phyloP scores from a whole-genome alignment of 2,888 invertebrate species.

The Glyphotaelius pellucidus region DNA sequence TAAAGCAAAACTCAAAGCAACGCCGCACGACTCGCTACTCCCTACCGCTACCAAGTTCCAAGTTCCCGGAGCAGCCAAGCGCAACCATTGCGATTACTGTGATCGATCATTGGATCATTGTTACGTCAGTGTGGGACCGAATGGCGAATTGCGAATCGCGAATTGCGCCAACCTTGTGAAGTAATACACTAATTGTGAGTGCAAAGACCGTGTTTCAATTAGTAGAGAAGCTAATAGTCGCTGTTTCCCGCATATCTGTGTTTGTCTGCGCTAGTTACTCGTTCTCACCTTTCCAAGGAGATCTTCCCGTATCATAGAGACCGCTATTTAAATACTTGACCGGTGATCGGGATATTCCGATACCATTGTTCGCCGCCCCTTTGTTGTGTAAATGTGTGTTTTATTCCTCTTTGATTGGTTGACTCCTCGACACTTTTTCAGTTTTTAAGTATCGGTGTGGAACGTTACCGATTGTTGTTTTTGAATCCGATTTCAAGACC shows the following conservation, averaged over 20 bases:
- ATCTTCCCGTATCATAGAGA: neutral
- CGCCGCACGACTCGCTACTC: neutral
- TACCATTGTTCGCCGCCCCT: conserved; percentile 68
- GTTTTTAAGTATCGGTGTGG: neutral
- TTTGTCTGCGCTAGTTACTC: conserved; percentile 35
- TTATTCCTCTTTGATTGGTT: conserved; percentile 17
- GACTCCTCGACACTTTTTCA: conserved; percentile 10
- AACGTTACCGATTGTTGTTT: neutral
- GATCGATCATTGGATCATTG: conserved; percentile 27
- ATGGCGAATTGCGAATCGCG: conserved; percentile 31
- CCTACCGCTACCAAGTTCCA: neutral
- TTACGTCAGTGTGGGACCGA: conserved; percentile 38
- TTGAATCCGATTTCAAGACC: neutral
- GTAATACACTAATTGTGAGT: conserved; percentile 43
- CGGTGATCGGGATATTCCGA: conserved; percentile 62
- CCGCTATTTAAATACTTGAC: neutral
- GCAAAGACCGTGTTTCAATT: conserved; percentile 40
- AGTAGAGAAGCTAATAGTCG: conserved; percentile 3
- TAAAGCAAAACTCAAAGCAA: neutral
- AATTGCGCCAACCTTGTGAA: conserved; percentile 47
- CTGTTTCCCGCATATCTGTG: conserved; percentile 20
- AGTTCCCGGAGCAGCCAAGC: conserved; percentile 26
- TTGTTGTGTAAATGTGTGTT: conserved; percentile 65
- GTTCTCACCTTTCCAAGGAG: conserved; percentile 2
- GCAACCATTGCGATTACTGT: conserved; percentile 5